Base-by-base conservation (phyloP, 2,888 invertebrate species). In the Melieria omissa region DNA sequence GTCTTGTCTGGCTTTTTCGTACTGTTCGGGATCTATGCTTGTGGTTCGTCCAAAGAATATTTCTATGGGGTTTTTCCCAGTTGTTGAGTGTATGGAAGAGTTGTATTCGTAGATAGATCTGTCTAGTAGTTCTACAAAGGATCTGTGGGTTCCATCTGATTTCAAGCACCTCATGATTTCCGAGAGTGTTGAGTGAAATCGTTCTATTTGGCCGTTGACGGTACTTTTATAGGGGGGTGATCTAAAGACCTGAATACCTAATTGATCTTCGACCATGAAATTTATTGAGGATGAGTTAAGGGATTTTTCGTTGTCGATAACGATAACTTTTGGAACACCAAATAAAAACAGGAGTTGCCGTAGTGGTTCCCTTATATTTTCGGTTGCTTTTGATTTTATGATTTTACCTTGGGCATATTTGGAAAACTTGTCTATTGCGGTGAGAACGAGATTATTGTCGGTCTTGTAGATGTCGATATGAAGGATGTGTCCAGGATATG, bases 91-190 rank as follows among this genome's bases (percentile, higher is more conserved):
- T 14, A 77, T 70, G 4, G 74, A 66, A 29, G 58, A 54, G 52
- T 75, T 78, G 45, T 76, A 78, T 52, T 75, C 74, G 7, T 74
- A 49, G 0, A 74, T 58, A 2, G 76, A 65, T 57, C 72, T 52
- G 57, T 73, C 71, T 4, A 78, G 52, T n/a, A 78, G 44, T 62
- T 75, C 74, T 3, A 74, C 70, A 49, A 76, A 75, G 9, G 52
- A 60, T 9, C 72, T 73, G 29, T 68, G 45, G 12, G 45, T 52
- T 4, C 65, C 64, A n/a, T 74, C 68, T 1, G 58, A 29, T 70
- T 76, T 77, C 5, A 75, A 55, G 44, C 76, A 77, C 62, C 78
- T 71, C 69, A 73, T 66, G 12, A 78, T 76, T 64, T 77, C 77
- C 0, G 73, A 60, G 0, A 77, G 29, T 7, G 76, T 77, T 0